Conservation (phyloP, 2,797 vertebrate species). For the Luscinia megarhynchos region DNA sequence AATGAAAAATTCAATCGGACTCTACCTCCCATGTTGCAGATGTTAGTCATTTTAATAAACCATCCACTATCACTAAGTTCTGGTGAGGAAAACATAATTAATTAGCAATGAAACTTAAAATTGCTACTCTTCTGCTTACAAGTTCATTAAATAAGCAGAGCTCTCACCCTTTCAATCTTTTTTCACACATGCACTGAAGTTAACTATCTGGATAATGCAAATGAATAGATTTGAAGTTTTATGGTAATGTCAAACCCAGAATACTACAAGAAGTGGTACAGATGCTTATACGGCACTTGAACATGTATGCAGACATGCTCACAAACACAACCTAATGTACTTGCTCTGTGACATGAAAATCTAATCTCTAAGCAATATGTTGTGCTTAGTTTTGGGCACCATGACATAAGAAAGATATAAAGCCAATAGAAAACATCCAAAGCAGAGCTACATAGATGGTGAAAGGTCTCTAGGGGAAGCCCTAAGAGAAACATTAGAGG, state of each 20-base stretch:
- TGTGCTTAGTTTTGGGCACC: not conserved
- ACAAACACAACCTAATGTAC: not conserved
- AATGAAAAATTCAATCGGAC: not conserved
- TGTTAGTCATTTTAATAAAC: not conserved
- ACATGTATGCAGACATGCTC: not conserved
- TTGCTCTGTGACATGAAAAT: not conserved
- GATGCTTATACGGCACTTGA: not conserved
- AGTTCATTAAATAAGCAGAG: not conserved
- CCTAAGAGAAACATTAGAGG: not conserved
- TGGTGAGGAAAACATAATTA: not conserved
- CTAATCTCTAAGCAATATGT: not conserved
- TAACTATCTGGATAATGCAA: not conserved
- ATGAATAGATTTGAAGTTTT: not conserved
- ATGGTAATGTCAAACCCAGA: not conserved
- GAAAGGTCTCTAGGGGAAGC: not conserved
- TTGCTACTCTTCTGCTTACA: not conserved
- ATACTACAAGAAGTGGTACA: not conserved
- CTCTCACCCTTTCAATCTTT: not conserved
- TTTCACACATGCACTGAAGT: not conserved
- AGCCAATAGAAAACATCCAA: not conserved
- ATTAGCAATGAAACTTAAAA: not conserved
- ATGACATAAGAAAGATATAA: rapidly evolving
- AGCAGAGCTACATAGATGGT: not conserved
- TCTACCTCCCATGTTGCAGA: not conserved
- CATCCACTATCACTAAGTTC: not conserved